Base-by-base conservation (phyloP, 2,888 invertebrate genomes). In the Trissolcus brochymenae region DNA sequence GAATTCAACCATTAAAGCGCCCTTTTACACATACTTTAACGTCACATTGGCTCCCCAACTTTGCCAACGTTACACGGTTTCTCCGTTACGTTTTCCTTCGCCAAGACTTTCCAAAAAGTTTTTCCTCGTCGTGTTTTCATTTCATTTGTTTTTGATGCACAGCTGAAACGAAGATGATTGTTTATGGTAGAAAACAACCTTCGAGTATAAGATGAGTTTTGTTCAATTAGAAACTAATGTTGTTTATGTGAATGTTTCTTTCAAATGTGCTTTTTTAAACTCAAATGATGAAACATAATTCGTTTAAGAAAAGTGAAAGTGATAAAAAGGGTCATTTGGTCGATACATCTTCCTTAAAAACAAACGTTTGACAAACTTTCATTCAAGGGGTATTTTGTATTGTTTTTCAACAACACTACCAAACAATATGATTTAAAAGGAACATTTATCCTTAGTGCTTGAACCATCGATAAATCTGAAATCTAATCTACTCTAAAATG, bases 1-100 rank as follows among this genome's bases (percentile, higher is more conserved):
- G 25, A 51, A 71, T 53, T 53, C 55, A 50, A 53, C 57, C 59
- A 49, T 72, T 64, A 57, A 64, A 57, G 56, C 14, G 64, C 59
- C 40, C 57, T 54, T 71, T 59, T 57, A 41, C 57, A 56, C 62
- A 56, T 61, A 49, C 50, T 61, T 61, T 55, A 41, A 55, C 55
- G 41, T 41, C 50, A 17, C 25, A 50, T 61, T 55, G 60, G 50
- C 61, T 56, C 50, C 13, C 55, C 49, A 19, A 49, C 59, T 29
- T 46, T 35, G 49, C 21, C 46, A 35, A 61, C 41, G 19, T 56
- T 54, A 70, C 21, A 16, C 60, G 70, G 54, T 56, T 61, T 61
- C 41, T 25, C 43, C 13, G 43, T 43, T 43, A 16, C 60, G 70
- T 55, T 56, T 61, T 61, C 41, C 41, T 40, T 19, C 16, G 19